A percentile compares a stretch with the other conserved stretches of the same genome.
phyloP scores from a whole-genome alignment of 2,113 vertebrate species.

The Entomyzon cyanotis region DNA sequence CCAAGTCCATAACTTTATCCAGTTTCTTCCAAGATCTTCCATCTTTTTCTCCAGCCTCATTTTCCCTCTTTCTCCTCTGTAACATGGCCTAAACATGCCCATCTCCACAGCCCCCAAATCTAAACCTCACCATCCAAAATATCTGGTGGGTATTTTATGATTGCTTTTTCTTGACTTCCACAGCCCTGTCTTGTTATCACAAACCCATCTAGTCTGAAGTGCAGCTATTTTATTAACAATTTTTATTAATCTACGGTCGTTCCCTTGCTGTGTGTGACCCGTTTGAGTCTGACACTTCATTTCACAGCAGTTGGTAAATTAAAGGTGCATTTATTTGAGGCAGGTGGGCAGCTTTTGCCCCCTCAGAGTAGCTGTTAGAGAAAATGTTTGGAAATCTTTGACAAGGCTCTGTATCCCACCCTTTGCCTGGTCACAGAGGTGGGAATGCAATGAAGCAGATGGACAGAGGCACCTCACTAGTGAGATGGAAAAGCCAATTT shows the following conservation, averaged over 20 bases:
- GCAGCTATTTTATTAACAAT: not conserved
- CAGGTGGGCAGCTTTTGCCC: not conserved
- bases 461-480: not conserved
- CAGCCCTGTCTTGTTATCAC: not conserved
- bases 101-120: not conserved
- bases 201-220: not conserved
- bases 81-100: not conserved
- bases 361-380: not conserved
- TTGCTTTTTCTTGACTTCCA: not conserved
- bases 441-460: not conserved
- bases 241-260: not conserved
- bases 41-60: not conserved
- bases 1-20: not conserved
- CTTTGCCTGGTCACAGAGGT: not conserved
- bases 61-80: not conserved
- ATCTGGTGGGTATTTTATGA: not conserved
- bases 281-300: not conserved
- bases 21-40: not conserved
- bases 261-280: not conserved
- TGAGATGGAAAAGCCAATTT: constrained; percentile 1
- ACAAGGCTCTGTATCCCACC: not conserved
- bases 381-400: not conserved
- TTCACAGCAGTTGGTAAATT: not conserved
- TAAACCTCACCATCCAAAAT: not conserved
- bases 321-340: not conserved